These are phyloP conservation scores for Ctenoplectra terminalis DNA, from an alignment of 1,140 invertebrate genomes.

Conservation along the genomic window DNA sequence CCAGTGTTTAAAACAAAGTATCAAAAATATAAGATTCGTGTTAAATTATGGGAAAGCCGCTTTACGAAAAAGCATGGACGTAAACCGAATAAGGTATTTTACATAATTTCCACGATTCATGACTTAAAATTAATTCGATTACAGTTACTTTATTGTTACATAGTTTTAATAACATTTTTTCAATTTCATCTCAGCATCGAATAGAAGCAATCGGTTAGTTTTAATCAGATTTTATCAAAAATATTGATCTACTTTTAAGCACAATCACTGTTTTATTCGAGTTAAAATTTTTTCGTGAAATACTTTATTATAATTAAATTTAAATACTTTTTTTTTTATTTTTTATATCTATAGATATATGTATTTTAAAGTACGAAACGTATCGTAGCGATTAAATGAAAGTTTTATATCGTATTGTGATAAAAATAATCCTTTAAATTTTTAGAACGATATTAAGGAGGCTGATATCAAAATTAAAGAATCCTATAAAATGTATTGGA, in stretches of 20 bases:
- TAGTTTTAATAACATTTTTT: neutral
- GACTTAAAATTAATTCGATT: neutral
- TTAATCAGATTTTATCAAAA: neutral
- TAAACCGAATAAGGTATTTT: constrained; percentile 88
- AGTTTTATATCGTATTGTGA: too few relatives aligned
- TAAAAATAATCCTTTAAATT: constrained; percentile 48
- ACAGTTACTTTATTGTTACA: neutral
- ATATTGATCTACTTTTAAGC: neutral
- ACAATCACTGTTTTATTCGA: neutral
- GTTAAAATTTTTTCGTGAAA: neutral
- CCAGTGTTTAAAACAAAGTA: constrained; percentile 76
- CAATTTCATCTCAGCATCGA: neutral
- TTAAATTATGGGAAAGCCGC: constrained; percentile 91
- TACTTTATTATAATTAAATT: too few relatives aligned
- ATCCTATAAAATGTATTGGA: constrained; percentile 92
- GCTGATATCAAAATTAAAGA: constrained; percentile 88
- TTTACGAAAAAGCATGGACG: constrained; percentile 88
- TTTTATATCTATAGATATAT: too few relatives aligned
- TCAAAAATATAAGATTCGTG: constrained; percentile 87
- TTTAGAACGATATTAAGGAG: constrained; percentile 89
- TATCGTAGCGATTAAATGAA: neutral
- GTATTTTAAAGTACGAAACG: too few relatives aligned
- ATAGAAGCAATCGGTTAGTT: neutral
- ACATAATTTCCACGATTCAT: constrained; percentile 9
- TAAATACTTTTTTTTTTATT: too few relatives aligned